Evolutionary conservation across 2,888 invertebrate species (phyloP).

Genomic region (Ectobius pallidus): DNA sequence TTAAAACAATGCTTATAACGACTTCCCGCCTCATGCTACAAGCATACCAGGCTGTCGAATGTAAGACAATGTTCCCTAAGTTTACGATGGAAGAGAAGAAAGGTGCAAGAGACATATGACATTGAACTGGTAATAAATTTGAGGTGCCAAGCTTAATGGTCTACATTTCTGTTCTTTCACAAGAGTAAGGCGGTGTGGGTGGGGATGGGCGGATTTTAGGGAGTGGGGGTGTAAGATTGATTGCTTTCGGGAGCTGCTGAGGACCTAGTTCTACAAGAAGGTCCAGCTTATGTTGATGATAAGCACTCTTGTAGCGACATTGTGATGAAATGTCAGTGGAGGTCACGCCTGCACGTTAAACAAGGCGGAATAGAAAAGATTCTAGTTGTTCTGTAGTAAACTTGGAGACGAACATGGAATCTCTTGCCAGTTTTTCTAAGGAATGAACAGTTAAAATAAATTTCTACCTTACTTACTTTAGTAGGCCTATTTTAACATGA

Average conservation of each 20-base stretch:
- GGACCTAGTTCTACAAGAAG: neutral
- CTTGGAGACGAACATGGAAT: too few relatives aligned
- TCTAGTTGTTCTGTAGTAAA: too few relatives aligned
- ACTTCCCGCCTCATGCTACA: neutral
- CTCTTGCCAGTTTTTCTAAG: too few relatives aligned
- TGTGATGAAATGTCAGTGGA: neutral
- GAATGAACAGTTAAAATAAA: too few relatives aligned
- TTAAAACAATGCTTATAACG: constrained; percentile 16
- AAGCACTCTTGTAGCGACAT: too few relatives aligned
- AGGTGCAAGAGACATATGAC: constrained; percentile 14
- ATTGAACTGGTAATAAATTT: constrained; percentile 9
- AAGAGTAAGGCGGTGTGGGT: too few relatives aligned
- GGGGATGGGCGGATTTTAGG: too few relatives aligned
- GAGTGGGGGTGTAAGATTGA: neutral
- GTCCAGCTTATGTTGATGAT: neutral
- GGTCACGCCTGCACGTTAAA: neutral
- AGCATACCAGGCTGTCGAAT: neutral
- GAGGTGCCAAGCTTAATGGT: constrained; percentile 9
- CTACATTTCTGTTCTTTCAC: constrained; percentile 9
- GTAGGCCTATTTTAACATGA: too few relatives aligned
- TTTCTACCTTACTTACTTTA: too few relatives aligned
- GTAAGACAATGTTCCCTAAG: neutral
- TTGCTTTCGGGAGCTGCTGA: constrained; percentile 6
- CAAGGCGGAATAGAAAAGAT: neutral
- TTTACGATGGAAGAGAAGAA: neutral